phyloP scores from a whole-genome alignment of 2,797 vertebrate species.

The Gymnoscopelus braueri region DNA sequence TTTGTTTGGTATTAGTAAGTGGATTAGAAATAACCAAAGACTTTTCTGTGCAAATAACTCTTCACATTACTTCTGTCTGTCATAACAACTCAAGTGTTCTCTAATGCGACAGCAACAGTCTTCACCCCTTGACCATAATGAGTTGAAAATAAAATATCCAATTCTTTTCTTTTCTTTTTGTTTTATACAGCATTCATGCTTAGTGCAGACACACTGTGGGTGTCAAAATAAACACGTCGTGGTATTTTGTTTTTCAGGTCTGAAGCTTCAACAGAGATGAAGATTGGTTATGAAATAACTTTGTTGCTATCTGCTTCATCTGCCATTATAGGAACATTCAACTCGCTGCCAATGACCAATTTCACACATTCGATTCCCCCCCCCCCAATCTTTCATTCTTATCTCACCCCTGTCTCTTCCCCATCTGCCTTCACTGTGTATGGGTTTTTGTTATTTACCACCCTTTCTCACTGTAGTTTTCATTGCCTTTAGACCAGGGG shows the following conservation, averaged over 20 bases:
- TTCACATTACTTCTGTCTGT: not conserved
- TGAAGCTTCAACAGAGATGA: not conserved
- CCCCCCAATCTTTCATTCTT: too few relatives aligned
- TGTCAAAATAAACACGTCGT: conserved; percentile 1
- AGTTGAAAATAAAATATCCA: too few relatives aligned
- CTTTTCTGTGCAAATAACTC: not conserved
- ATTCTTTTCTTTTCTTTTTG: too few relatives aligned
- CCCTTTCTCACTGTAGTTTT: not conserved
- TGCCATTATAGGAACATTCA: not conserved
- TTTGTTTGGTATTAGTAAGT: too few relatives aligned
- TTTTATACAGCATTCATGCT: not conserved
- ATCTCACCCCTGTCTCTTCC: not conserved
- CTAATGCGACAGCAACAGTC: not conserved
- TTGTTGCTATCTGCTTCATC: not conserved
- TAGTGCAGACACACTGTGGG: not conserved
- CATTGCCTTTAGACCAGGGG: not conserved
- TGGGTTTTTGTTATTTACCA: not conserved
- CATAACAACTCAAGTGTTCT: not conserved
- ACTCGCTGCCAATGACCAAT: not conserved
- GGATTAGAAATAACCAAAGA: too few relatives aligned
- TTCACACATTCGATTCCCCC: not conserved
- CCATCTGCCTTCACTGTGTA: not conserved
- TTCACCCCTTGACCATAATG: not conserved
- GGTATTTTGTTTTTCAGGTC: not conserved
- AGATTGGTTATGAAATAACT: not conserved